Base-by-base conservation (phyloP, 2,797 vertebrate species). In the Microcaecilia unicolor region DNA sequence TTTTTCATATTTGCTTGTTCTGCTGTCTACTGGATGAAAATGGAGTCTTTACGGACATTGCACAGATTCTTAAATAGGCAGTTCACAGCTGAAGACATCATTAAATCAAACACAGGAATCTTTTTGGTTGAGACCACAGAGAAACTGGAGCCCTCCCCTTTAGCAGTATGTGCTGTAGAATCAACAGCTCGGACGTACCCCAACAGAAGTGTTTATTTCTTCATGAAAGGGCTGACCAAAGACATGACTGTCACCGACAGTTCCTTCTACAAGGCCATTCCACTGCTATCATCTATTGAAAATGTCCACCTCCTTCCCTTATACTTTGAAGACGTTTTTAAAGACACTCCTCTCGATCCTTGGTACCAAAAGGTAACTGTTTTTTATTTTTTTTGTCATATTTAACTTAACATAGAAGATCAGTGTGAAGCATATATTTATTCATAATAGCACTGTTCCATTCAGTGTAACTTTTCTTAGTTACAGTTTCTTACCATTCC, bases 361-460 rank as follows among this genome's bases (percentile, higher is more conserved):
- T 48, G 45, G 38, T 41, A 25, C n/a, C 29, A 14, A 9, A 25
- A 44, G 39, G 39, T 41, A 41, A 9, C 26, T n/a, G n/a, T n/a
- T n/a, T n/a, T n/a, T n/a, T n/a, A n/a, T n/a, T n/a, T n/a, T n/a
- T n/a, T n/a, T n/a, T n/a, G n/a, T n/a, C n/a, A n/a, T n/a, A n/a
- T n/a, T n/a, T n/a, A n/a, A n/a, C n/a, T n/a, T n/a, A n/a, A n/a
- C n/a, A n/a, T n/a, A n/a, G n/a, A n/a, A n/a, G n/a, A n/a, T n/a
- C n/a, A n/a, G n/a, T n/a, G n/a, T n/a, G n/a, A n/a, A n/a, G n/a
- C n/a, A n/a, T n/a, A n/a, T n/a, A n/a, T n/a, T n/a, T n/a, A n/a
- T n/a, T n/a, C n/a, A n/a, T n/a, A n/a, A n/a, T n/a, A n/a, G n/a
- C n/a, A n/a, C n/a, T n/a, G n/a, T n/a, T n/a, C n/a, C n/a, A n/a